Evolutionary conservation across 2,113 vertebrate species (phyloP).

Genomic region (Sylvia atricapilla): DNA sequence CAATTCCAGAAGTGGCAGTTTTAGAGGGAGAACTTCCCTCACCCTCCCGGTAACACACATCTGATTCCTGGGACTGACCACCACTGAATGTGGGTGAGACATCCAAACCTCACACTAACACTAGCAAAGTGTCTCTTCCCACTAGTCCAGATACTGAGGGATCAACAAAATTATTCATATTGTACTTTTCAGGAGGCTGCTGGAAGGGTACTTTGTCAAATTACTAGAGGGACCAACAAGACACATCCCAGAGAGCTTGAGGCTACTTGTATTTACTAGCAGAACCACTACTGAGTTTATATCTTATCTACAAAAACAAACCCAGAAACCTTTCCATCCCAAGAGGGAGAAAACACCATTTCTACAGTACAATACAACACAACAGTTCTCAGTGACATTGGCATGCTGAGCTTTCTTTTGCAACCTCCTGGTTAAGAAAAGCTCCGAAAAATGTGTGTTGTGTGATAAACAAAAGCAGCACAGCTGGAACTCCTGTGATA

Average conservation of each 20-base stretch:
- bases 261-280: constrained; percentile 29
- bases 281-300: not conserved
- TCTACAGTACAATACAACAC: not conserved
- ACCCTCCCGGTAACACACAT: not conserved
- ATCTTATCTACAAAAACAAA: constrained; percentile 41
- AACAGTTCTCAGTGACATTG: not conserved
- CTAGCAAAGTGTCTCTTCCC: not conserved
- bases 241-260: not conserved
- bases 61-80: not conserved
- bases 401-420: constrained; percentile 7
- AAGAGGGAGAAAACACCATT: constrained; percentile 7
- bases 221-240: not conserved
- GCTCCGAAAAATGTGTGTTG: not conserved
- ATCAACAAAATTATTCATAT: not conserved
- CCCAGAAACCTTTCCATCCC: constrained; percentile 13
- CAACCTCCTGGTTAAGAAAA: constrained; percentile 12
- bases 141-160: not conserved
- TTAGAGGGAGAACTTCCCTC: not conserved
- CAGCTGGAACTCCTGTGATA: constrained; percentile 33
- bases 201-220: constrained; percentile 11
- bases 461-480: constrained; percentile 42
- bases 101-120: not conserved
- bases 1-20: not conserved
- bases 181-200: constrained; percentile 1
- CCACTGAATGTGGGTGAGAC: not conserved